phyloP scores from a whole-genome alignment of 2,113 vertebrate species.

The Embiotoca jacksoni region DNA sequence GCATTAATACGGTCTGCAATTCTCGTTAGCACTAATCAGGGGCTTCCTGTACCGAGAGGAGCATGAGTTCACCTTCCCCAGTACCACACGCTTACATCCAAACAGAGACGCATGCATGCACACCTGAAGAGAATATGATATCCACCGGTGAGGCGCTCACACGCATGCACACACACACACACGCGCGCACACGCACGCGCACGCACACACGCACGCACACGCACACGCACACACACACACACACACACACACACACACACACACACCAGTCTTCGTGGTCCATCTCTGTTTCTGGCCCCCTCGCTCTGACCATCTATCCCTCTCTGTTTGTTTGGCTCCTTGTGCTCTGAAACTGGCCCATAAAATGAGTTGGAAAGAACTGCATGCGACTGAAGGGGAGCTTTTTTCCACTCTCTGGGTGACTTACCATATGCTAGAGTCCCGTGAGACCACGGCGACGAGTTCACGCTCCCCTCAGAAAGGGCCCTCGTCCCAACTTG shows the following conservation, averaged over 20 bases:
- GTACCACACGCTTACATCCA: slow-evolving; percentile 57
- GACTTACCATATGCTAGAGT: slow-evolving; percentile 72
- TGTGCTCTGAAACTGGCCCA: slow-evolving; percentile 58
- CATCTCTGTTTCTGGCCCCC: slow-evolving; percentile 47
- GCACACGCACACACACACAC: too few relatives aligned
- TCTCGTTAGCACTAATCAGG: slow-evolving; percentile 88
- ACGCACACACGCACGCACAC: slow-evolving; percentile 32
- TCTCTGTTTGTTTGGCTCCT: slow-evolving; percentile 73
- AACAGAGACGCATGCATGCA: slow-evolving; percentile 55
- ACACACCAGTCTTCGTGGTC: slow-evolving; percentile 16
- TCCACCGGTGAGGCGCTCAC: slow-evolving; percentile 37
- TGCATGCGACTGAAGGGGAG: slow-evolving; percentile 65
- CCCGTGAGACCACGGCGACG: slow-evolving; percentile 68
- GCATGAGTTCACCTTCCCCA: slow-evolving; percentile 82
- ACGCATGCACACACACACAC: slow-evolving; percentile 33
- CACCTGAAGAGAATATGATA: slow-evolving; percentile 53
- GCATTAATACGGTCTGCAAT: slow-evolving; percentile 87
- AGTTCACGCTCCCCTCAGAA: slow-evolving; percentile 51
- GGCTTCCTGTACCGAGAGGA: slow-evolving; percentile 84
- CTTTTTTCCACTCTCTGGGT: slow-evolving; percentile 76
- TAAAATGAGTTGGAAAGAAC: slow-evolving; percentile 78
- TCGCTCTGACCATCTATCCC: slow-evolving; percentile 49
- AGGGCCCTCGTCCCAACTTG: slow-evolving; percentile 74
- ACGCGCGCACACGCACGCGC: background rate
- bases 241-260: slow-evolving; percentile 18